phyloP scores from a whole-genome alignment of 2,888 invertebrate genomes.

The Tromatobia lineatoria region DNA sequence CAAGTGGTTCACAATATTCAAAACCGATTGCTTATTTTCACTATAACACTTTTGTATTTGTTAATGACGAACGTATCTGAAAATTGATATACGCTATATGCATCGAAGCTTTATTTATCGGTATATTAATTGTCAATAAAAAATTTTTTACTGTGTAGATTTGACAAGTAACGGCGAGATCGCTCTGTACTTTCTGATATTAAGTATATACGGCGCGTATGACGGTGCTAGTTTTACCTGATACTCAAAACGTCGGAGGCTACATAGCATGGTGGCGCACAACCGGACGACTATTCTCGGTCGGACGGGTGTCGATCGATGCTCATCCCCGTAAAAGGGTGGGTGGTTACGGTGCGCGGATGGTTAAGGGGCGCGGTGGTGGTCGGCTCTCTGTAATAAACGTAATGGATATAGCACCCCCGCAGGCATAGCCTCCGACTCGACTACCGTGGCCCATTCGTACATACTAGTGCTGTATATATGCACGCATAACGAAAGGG shows the following conservation, averaged over 20 bases:
- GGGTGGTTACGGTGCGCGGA: slow-evolving; percentile 79
- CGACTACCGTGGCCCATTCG: slow-evolving; percentile 62
- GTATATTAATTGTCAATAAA: too few relatives aligned
- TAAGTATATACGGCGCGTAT: neutral
- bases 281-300: slow-evolving; percentile 73
- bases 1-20: too few relatives aligned
- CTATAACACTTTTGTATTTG: too few relatives aligned
- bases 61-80: too few relatives aligned
- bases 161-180: neutral
- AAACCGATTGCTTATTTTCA: too few relatives aligned
- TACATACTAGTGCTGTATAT: slow-evolving; percentile 30
- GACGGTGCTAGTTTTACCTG: slow-evolving; percentile 22
- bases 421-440: slow-evolving; percentile 79
- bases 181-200: neutral
- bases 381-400: slow-evolving; percentile 84
- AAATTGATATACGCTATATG: too few relatives aligned
- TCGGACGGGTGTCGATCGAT: slow-evolving; percentile 82
- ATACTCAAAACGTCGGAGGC: slow-evolving; percentile 34
- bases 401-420: slow-evolving; percentile 86
- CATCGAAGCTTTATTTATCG: too few relatives aligned
- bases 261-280: slow-evolving; percentile 54
- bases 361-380: slow-evolving; percentile 67
- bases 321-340: slow-evolving; percentile 83
- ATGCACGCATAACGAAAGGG: slow-evolving; percentile 42
- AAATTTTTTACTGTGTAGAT: too few relatives aligned